A percentile compares a stretch with the other conserved stretches of the same genome.
These are phyloP conservation scores for Patella ulyssiponensis DNA, from an alignment of 2,888 invertebrate genomes.

Conservation along the genomic window DNA sequence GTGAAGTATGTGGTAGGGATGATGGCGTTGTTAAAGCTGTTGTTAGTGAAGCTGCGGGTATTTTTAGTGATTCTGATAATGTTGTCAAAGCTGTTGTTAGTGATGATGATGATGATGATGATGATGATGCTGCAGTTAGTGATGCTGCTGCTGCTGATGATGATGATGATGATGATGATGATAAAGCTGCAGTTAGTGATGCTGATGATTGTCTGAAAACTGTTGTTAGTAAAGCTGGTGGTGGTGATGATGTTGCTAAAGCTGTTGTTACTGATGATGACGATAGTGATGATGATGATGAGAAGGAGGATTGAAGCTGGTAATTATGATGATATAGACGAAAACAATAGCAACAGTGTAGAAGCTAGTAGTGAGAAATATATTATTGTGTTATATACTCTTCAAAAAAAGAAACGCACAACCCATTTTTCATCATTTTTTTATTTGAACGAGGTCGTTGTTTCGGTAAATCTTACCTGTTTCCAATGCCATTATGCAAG, in stretches of 20 bases:
- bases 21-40: neutral
- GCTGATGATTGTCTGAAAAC: neutral
- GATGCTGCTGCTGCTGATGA: neutral
- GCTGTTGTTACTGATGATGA: slow-evolving; percentile 1
- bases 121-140: slow-evolving; percentile 5
- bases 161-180: slow-evolving; percentile 10
- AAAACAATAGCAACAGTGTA: neutral
- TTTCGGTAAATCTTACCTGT: no score
- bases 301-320: neutral
- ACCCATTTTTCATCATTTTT: no score
- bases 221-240: neutral
- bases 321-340: slow-evolving; percentile 1
- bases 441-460: no score
- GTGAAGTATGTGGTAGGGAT: neutral
- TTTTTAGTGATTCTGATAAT: neutral
- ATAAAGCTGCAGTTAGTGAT: neutral
- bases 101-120: slow-evolving; percentile 10
- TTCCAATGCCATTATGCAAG: no score
- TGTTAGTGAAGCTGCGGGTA: neutral
- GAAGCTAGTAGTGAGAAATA: no score
- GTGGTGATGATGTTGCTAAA: slow-evolving; percentile 1
- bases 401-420: no score
- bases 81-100: neutral
- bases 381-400: no score
- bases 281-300: neutral